Evolutionary conservation across 2,113 vertebrate genomes (phyloP).

Genomic region (Scomber scombrus): DNA sequence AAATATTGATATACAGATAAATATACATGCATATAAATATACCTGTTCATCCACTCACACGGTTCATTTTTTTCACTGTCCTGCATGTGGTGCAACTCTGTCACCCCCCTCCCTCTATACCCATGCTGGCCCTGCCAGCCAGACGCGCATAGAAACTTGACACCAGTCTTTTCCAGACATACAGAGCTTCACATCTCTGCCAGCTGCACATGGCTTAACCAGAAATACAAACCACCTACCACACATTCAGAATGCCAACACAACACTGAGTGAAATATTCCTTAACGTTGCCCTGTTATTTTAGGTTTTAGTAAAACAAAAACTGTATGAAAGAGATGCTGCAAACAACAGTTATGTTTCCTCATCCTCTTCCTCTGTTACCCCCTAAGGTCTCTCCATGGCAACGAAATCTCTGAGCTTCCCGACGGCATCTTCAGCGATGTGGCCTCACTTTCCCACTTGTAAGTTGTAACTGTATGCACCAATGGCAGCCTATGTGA

Average conservation of each 20-base stretch:
- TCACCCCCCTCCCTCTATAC: constrained; percentile 6
- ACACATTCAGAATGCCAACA: constrained; percentile 25
- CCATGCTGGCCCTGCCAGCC: constrained; percentile 61
- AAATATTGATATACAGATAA: constrained; percentile 1
- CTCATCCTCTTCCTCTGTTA: not conserved
- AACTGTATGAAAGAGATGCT: not conserved
- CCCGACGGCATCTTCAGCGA: constrained; percentile 95
- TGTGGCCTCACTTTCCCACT: constrained; percentile 93
- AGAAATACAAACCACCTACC: constrained; percentile 55
- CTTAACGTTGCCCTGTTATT: constrained; percentile 9
- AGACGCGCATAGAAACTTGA: constrained; percentile 68
- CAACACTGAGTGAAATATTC: constrained; percentile 25
- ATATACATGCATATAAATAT: constrained; percentile 7
- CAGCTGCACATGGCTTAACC: constrained; percentile 55
- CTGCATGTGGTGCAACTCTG: constrained; percentile 24
- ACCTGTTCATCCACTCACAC: not conserved
- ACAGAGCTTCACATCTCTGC: constrained; percentile 61
- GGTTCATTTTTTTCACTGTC: constrained; percentile 16
- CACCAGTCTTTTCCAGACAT: constrained; percentile 64
- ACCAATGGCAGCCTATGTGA: not conserved
- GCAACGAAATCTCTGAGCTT: constrained; percentile 95
- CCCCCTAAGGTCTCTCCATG: constrained; percentile 93
- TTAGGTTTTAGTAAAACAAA: constrained; percentile 10
- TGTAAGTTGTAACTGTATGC: constrained; percentile 88
- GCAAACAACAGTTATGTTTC: not conserved